Evolutionary conservation across 2,888 invertebrate species (phyloP).

Genomic region (Eubasilissa splendida): DNA sequence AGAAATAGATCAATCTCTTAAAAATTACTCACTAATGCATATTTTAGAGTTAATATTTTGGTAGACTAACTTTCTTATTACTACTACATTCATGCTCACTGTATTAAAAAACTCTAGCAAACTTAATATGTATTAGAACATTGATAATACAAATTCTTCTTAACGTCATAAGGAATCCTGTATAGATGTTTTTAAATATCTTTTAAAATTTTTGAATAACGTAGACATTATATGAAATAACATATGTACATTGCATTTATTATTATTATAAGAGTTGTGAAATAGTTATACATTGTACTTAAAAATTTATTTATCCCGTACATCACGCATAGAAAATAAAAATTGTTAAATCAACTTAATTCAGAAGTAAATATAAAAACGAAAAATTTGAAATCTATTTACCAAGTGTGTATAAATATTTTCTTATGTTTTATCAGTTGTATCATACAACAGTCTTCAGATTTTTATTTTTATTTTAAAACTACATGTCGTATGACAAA

Average conservation of each 20-base stretch:
- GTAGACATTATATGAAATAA: constrained; percentile 8
- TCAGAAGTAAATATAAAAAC: constrained; percentile 17
- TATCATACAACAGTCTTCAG: too few species aligned
- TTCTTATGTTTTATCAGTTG: neutral
- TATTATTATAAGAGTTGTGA: constrained; percentile 30
- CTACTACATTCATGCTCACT: neutral
- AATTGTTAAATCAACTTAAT: constrained; percentile 8
- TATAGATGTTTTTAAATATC: constrained; percentile 22
- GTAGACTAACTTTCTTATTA: neutral
- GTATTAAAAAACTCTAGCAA: too few species aligned
- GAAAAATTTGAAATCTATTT: neutral
- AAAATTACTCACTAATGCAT: neutral
- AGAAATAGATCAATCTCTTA: neutral
- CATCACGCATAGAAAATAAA: neutral
- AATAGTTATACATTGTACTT: constrained; percentile 9
- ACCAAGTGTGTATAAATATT: neutral
- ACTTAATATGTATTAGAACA: neutral
- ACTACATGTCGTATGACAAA: neutral
- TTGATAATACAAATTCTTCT: neutral
- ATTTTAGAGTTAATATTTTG: neutral
- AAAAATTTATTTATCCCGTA: neutral
- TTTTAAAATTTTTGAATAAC: neutral
- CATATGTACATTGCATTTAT: constrained; percentile 24
- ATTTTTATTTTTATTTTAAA: too few species aligned
- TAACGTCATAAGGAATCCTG: neutral